Conservation (phyloP, 2,113 vertebrate species). For the Percopsis transmontana region DNA sequence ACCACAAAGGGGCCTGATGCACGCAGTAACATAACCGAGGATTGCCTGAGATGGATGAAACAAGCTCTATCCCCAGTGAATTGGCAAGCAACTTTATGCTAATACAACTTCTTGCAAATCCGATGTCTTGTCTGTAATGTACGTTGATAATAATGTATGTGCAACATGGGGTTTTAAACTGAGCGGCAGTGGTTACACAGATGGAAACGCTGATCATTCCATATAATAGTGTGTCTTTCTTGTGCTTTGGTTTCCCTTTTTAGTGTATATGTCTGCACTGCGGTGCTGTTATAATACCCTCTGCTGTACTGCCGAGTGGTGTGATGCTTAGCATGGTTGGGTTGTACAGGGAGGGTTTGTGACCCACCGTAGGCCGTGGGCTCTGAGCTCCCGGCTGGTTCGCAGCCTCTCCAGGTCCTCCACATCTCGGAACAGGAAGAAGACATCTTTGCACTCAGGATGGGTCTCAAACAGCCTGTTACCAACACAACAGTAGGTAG, state of each 20-base stretch:
- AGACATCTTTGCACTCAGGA: slow-evolving; percentile 83
- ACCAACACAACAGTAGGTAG: slow-evolving; percentile 52
- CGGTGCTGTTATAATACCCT: too few relatives aligned
- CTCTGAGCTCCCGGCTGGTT: slow-evolving; percentile 77
- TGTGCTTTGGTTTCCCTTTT: too few relatives aligned
- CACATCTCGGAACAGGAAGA: slow-evolving; percentile 82
- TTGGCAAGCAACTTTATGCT: neutral
- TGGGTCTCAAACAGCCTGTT: slow-evolving; percentile 84
- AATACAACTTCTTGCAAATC: neutral
- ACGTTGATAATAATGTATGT: neutral
- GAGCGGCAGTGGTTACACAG: neutral
- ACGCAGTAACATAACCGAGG: neutral
- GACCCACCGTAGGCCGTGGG: slow-evolving; percentile 78
- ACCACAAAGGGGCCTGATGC: slow-evolving; percentile 25
- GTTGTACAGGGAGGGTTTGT: neutral
- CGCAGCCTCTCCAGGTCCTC: slow-evolving; percentile 78
- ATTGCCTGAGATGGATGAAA: slow-evolving; percentile 1
- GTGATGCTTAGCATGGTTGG: neutral
- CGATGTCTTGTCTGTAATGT: neutral
- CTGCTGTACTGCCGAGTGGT: neutral
- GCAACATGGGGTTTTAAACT: neutral
- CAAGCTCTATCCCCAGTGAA: slow-evolving; percentile 13
- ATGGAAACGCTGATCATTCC: neutral
- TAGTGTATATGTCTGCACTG: too few relatives aligned
- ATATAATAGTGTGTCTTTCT: too few relatives aligned